Conservation (phyloP, 2,888 invertebrate genomes). For the Mythimna lalbum region DNA sequence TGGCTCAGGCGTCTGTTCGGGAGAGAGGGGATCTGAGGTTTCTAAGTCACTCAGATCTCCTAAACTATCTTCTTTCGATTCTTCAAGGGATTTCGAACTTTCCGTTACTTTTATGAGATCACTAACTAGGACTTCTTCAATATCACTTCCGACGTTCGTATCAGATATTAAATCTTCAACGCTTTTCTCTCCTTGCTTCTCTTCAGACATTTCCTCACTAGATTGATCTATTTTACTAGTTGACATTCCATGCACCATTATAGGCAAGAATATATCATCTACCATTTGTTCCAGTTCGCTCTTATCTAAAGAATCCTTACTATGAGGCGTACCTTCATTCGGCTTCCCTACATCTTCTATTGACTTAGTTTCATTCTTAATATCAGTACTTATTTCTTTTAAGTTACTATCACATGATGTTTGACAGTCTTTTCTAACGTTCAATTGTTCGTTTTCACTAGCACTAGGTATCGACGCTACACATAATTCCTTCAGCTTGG, state of each 20-base stretch:
- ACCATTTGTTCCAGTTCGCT: slow-evolving; percentile 59
- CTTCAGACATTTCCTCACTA: slow-evolving; percentile 42
- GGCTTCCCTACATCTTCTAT: slow-evolving; percentile 78
- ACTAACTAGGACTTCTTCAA: slow-evolving; percentile 60
- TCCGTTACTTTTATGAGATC: slow-evolving; percentile 64
- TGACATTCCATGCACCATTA: slow-evolving; percentile 57
- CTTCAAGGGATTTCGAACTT: slow-evolving; percentile 44
- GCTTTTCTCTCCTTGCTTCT: slow-evolving; percentile 26
- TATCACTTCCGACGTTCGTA: slow-evolving; percentile 52
- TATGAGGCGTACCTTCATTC: slow-evolving; percentile 66
- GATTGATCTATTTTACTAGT: slow-evolving; percentile 60
- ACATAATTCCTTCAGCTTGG: slow-evolving; percentile 85
- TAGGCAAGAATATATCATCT: slow-evolving; percentile 71
- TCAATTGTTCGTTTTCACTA: slow-evolving; percentile 83
- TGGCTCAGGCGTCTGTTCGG: slow-evolving; percentile 72
- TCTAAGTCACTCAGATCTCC: slow-evolving; percentile 52
- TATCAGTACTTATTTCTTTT: slow-evolving; percentile 81
- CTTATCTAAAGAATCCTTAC: slow-evolving; percentile 66
- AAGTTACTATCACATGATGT: slow-evolving; percentile 85
- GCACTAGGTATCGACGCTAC: slow-evolving; percentile 84
- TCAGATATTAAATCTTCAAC: slow-evolving; percentile 30
- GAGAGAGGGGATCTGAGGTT: slow-evolving; percentile 45
- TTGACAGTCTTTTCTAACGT: slow-evolving; percentile 85
- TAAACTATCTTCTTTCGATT: slow-evolving; percentile 54
- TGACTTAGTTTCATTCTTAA: slow-evolving; percentile 86